Conservation (phyloP, 2,797 vertebrate genomes). For the Chloroceryle inda region DNA sequence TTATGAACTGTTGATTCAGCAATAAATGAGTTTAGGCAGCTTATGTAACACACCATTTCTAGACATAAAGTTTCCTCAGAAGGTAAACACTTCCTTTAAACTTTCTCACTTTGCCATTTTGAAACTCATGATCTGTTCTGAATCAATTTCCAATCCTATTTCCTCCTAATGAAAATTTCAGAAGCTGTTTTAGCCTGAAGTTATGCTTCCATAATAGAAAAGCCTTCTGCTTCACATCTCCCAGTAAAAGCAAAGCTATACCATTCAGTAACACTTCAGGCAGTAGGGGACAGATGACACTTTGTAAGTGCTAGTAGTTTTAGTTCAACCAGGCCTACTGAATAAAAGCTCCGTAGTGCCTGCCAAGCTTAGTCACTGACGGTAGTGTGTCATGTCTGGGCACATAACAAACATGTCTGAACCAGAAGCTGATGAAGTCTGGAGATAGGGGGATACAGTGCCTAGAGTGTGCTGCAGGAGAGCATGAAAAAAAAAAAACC, state of each 20-base stretch:
- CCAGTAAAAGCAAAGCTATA: neutral
- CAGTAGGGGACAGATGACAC: neutral
- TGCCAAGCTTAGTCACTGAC: neutral
- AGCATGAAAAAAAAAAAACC: neutral
- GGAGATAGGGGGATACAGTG: neutral
- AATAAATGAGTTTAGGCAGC: neutral
- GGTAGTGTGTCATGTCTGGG: neutral
- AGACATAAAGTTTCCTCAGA: neutral
- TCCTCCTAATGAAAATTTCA: conserved; percentile 27
- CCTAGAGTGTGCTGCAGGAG: neutral
- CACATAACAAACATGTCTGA: neutral
- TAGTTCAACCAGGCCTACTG: neutral
- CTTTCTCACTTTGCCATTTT: neutral
- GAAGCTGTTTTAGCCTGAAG: neutral
- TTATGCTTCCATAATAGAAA: neutral
- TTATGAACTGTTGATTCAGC: neutral
- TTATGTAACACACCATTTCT: neutral
- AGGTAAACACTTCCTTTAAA: conserved; percentile 11
- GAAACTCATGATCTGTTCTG: neutral
- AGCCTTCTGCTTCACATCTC: neutral
- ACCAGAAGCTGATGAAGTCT: neutral
- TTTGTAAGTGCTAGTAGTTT: neutral
- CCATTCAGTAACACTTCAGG: neutral
- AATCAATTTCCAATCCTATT: conserved; percentile 10
- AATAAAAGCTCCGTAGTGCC: neutral